A percentile compares a stretch with the other conserved stretches of the same genome.
phyloP scores from a whole-genome alignment of 2,113 vertebrate species.

The Henicopernis longicauda region DNA sequence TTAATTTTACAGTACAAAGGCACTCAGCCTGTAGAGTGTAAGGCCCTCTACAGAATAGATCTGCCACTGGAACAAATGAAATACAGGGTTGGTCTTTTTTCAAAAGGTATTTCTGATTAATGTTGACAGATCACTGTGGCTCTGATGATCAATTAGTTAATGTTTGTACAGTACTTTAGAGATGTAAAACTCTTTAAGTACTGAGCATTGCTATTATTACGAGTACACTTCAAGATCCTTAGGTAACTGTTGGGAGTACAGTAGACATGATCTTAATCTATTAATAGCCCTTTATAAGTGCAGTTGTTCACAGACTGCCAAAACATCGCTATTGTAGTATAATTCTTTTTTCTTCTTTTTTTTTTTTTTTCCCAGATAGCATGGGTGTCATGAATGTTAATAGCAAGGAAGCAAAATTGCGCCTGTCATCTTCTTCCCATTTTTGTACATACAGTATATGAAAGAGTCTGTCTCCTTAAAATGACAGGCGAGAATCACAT shows the following conservation, averaged over 20 bases:
- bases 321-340: conserved; percentile 43
- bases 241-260: conserved; percentile 44
- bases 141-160: conserved; percentile 52
- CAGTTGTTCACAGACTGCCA: conserved; percentile 36
- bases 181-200: conserved; percentile 19
- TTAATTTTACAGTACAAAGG: background rate
- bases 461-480: conserved; percentile 30
- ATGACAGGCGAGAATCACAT: background rate
- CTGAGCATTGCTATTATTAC: conserved; percentile 1
- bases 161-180: conserved; percentile 39
- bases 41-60: background rate
- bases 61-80: background rate
- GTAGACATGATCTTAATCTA: conserved; percentile 57
- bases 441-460: background rate
- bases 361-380: background rate
- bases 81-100: background rate
- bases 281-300: conserved; percentile 46
- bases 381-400: conserved; percentile 38
- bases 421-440: conserved; percentile 26
- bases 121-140: background rate
- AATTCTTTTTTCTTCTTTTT: background rate
- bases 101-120: conserved; percentile 19
- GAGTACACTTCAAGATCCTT: conserved; percentile 22
- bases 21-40: background rate
- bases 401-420: conserved; percentile 24